Base-by-base conservation (phyloP, 2,797 vertebrate genomes). In the Lepus townsendii region DNA sequence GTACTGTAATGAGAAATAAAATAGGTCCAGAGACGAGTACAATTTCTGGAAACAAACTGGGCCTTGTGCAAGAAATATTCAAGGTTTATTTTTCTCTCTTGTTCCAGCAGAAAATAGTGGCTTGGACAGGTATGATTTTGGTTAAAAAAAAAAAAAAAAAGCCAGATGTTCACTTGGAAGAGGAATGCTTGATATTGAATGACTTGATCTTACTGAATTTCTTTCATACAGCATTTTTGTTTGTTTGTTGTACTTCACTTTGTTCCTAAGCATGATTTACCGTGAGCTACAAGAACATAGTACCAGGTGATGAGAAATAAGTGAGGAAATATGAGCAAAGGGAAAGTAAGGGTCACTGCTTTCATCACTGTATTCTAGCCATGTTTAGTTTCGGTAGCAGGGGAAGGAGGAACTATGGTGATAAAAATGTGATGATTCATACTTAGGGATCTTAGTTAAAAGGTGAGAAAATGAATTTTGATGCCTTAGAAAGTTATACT, bases 291-390 rank as follows among this genome's bases (percentile, higher is more conserved):
- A 57, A 75, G 80, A 90, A 54, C 26, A n/a, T 66, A 52, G 84
- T 78, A 78, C 63, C 38, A 88, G 50, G 90, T 93, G 87, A 82
- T 26, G 35, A 91, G 92, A 93, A 83, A 78, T 76, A 87, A 96
- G 72, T 62, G 50, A 87, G 96, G 96, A 95, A 93, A 95, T 82
- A 84, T 30, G 87, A 95, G 68, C 72, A 83, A 90, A 96, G 71
- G 54, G 66, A 89, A 92, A 65, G 32, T 13, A 62, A 93, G 42
- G 77, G 20, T 76, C 50, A 62, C 91, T 96, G 88, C 94, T 95
- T 79, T 96, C 79, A 91, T 97, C 52, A 9, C 22, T 42, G 68
- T 90, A 12, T 69, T 84, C 11, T 26, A 38, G 63, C 83, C 66
- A 87, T 90, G 68, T 96, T 96, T 94, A 72, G 89, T 85, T 96